Evolutionary conservation across 2,888 invertebrate species (phyloP), one percentile per base, ranked within the genome.

Genomic region (Brachylomia viminalis): DNA sequence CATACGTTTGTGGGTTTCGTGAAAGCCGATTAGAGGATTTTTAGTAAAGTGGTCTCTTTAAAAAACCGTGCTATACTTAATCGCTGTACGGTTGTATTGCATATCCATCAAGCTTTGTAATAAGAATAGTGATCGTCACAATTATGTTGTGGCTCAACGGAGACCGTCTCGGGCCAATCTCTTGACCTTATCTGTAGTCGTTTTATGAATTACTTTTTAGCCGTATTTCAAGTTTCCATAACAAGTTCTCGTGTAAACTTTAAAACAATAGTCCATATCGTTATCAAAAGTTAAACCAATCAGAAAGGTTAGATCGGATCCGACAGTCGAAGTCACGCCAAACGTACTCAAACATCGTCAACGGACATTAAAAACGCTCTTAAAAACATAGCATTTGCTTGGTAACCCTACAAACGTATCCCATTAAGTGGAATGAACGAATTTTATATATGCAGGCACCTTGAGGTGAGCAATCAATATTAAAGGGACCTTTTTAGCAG

Each of bases 401-500:
- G 87, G 87, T 86, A 82, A 81, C 86, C 87, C 86, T 90, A 88
- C 74, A 69, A 83, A 84, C 82, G 80, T 72, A 84, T 75, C 56
- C 88, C 81, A 88, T 90, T 88, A 91, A 89, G 87, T 87, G 85
- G 83, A 90, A 90, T 88, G 90, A 89, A 89, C 85, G 87, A 89
- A 87, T 91, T 88, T 90, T 90, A 90, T 88, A 89, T 82, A 89
- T 90, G 83, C 90, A 90, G 87, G 87, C 85, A 82, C 78, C 86
- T 85, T 79, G 79, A 84, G 86, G 82, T 66, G 59, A 76, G 86
- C 83, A 84, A 91, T 91, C 91, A 90, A 91, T 90, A 91, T 90
- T 89, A 87, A 86, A 86, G 85, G 54, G 72, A 72, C 84, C 85
- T 84, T 86, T 61, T 77, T 76, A 74, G 70, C 77, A 66, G 71